Percentiles rank a stretch among this genome's conserved stretches.
These are phyloP conservation scores for Craseonycteris thonglongyai DNA, from an alignment of 2,113 vertebrate species.

Conservation along the genomic window DNA sequence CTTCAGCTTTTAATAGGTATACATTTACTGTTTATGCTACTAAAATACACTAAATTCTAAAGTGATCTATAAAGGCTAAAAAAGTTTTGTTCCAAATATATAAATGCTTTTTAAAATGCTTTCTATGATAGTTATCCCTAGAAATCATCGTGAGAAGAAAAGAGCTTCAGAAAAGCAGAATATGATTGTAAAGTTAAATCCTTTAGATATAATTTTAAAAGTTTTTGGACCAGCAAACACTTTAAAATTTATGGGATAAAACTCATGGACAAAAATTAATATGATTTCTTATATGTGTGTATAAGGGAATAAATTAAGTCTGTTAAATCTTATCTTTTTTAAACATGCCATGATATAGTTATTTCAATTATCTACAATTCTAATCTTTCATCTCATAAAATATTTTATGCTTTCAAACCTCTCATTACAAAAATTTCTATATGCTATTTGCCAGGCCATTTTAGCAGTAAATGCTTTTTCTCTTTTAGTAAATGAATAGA, in stretches of 20 bases:
- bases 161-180: too few relatives aligned
- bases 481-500: not conserved
- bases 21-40: not conserved
- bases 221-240: not conserved
- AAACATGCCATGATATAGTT: not conserved
- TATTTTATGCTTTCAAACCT: not conserved
- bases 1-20: not conserved
- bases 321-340: not conserved
- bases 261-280: fast-evolving
- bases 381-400: not conserved
- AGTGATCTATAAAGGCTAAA: not conserved
- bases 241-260: not conserved
- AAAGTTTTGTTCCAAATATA: not conserved
- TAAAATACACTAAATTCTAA: not conserved
- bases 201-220: not conserved
- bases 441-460: not conserved
- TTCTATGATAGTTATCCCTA: not conserved
- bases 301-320: not conserved
- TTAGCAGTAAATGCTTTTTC: not conserved
- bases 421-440: not conserved
- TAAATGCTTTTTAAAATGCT: not conserved
- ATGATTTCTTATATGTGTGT: not conserved
- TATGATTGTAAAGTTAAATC: not conserved
- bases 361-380: not conserved
- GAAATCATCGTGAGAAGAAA: not conserved